Base-by-base conservation (phyloP, 53 echinoderm and acorn worm genomes). In the Antedon mediterranea region DNA sequence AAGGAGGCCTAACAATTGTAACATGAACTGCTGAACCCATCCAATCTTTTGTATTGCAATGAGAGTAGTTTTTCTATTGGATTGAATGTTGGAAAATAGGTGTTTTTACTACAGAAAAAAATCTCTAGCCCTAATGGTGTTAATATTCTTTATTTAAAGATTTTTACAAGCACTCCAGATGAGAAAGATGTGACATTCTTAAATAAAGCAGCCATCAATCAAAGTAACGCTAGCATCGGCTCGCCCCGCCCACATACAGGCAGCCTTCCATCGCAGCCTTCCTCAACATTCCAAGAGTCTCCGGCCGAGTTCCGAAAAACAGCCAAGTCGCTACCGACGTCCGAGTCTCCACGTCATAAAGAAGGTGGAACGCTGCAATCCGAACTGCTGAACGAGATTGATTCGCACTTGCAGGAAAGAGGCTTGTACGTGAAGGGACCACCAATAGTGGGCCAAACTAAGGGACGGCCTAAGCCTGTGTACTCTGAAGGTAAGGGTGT, bases 161-260 rank as follows among this genome's bases (percentile, higher is more conserved):
- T 95, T 78, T 95, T 92, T 88, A 95, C 92, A 79, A 85, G 88
- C 8, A 43, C 85, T 28, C 97, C 97, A 77, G 89, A 89, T 42
- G 89, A 87, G 28, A 83, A 85, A 7, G 57, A 57, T 57, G 57
- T 18, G 3, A 57, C 57, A 8, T 57, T 57, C 57, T 8, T 32
- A 76, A 76, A 33, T 20, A 28, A 33, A 76, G 3, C 32, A 7
- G 34, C 34, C 33, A 26, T 33, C 23, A 18, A 26, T 76, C 32
- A 28, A 33, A 74, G 30, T 31, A 15, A 30, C 3, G 5, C 32
- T 32, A 28, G 32, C n/a, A n/a, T n/a, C n/a, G 30, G 29, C 8
- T 34, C 32, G 86, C 86, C 71, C 84, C 91, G 34, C 85, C 91
- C 77, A 77, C 89, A 29, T 83, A 89, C 71, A 85, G 89, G n/a